Evolutionary conservation across 2,113 vertebrate species (phyloP).

Genomic region (Sebastes schlegelii): DNA sequence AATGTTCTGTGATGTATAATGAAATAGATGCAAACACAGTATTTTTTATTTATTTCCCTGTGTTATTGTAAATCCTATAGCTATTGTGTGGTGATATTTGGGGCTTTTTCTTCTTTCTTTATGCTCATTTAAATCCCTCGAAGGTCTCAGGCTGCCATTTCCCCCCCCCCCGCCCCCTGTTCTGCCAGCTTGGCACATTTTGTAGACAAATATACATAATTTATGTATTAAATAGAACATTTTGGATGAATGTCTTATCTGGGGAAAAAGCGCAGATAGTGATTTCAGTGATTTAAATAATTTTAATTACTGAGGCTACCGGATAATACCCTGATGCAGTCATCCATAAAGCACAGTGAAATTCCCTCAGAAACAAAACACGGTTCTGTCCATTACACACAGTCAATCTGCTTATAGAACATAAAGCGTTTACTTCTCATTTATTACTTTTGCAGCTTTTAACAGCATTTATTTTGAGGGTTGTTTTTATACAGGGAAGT

Average conservation of each 20-base stretch:
- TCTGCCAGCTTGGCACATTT: slow-evolving; percentile 30
- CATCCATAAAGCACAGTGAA: slow-evolving; percentile 39
- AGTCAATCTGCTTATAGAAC: not conserved
- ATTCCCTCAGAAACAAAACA: slow-evolving; percentile 21
- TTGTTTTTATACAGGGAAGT: not conserved
- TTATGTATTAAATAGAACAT: slow-evolving; percentile 48
- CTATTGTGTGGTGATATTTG: not conserved
- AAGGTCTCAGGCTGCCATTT: slow-evolving; percentile 4
- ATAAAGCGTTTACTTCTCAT: not conserved
- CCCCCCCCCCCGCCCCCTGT: not conserved
- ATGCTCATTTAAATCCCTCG: slow-evolving; percentile 9
- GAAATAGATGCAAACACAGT: not conserved
- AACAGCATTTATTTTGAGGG: not conserved
- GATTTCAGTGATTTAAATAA: slow-evolving; percentile 54
- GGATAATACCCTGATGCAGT: slow-evolving; percentile 34
- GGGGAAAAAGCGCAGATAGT: slow-evolving; percentile 37
- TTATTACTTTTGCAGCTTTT: not conserved
- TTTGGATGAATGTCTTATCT: slow-evolving; percentile 33
- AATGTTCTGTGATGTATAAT: not conserved
- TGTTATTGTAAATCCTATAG: not conserved
- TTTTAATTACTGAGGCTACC: slow-evolving; percentile 46
- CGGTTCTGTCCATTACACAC: not conserved
- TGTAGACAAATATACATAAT: slow-evolving; percentile 33
- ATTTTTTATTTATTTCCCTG: not conserved
- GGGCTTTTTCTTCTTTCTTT: not conserved